phyloP scores from a whole-genome alignment of 2,888 invertebrate genomes.

The Dexiosoma caninum region DNA sequence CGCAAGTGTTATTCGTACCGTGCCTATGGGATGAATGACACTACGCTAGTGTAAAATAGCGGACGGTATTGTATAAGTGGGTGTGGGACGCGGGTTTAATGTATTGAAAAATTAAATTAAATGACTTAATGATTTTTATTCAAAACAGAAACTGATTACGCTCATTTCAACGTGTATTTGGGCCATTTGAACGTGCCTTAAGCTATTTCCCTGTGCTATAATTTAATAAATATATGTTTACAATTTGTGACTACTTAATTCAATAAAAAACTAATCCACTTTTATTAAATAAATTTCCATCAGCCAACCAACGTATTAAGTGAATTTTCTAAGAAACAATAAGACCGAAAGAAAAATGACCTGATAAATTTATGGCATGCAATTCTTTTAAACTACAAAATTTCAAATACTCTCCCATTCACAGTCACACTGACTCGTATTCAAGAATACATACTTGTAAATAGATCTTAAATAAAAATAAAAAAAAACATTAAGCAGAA shows the following conservation, averaged over 20 bases:
- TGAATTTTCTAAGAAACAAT: conserved; percentile 47
- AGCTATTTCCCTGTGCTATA: background rate
- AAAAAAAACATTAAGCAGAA: conserved; percentile 20
- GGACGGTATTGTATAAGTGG: too few relatives aligned
- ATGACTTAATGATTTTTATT: too few relatives aligned
- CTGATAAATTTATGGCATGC: conserved; percentile 59
- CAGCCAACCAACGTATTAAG: conserved; percentile 17
- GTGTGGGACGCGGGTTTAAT: too few relatives aligned
- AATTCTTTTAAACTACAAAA: conserved; percentile 33
- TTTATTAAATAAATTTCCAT: conserved; percentile 31
- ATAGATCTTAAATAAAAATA: conserved; percentile 40
- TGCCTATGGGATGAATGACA: too few relatives aligned
- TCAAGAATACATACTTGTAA: conserved; percentile 18
- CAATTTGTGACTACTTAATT: too few relatives aligned
- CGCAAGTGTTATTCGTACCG: too few relatives aligned
- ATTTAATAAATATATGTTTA: too few relatives aligned
- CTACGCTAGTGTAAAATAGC: too few relatives aligned
- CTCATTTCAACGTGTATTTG: too few relatives aligned
- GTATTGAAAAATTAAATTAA: too few relatives aligned
- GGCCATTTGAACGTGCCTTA: too few relatives aligned
- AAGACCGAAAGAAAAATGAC: background rate
- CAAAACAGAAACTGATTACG: too few relatives aligned
- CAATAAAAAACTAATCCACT: conserved; percentile 2
- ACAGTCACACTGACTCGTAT: background rate
- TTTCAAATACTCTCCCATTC: conserved; percentile 9